Evolutionary conservation across 23 tunicate genomes (phyloP).

Genomic region (Styela plicata): DNA sequence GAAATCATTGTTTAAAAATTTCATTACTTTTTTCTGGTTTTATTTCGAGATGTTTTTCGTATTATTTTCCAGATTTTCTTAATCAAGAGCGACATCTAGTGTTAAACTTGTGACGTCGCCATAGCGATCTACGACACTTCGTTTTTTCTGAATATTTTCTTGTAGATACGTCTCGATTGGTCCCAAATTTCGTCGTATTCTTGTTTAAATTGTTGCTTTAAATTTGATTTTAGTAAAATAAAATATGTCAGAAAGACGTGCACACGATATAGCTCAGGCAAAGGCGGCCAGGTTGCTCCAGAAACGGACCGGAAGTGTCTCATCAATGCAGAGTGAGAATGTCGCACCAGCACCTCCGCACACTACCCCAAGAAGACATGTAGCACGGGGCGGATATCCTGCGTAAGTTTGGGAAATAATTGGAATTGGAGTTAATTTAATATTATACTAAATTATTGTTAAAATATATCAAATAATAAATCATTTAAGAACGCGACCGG

Average conservation of each 20-base stretch:
- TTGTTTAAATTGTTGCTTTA: too few relatives aligned
- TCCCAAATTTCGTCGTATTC: not conserved
- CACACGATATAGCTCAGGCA: slow-evolving; percentile 81
- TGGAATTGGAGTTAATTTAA: too few relatives aligned
- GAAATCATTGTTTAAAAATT: too few relatives aligned
- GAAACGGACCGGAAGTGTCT: slow-evolving; percentile 81
- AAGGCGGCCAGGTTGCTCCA: slow-evolving; percentile 75
- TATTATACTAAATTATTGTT: too few relatives aligned
- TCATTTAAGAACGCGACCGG: too few relatives aligned
- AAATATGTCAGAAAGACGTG: slow-evolving; percentile 54
- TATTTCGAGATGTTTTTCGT: too few relatives aligned
- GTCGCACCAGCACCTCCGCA: slow-evolving; percentile 30
- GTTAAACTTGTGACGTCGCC: not conserved
- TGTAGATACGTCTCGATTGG: not conserved
- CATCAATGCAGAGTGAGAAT: slow-evolving; percentile 80
- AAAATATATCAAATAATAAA: too few relatives aligned
- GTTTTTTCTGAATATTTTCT: not conserved
- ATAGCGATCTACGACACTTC: not conserved
- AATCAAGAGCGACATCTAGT: not conserved
- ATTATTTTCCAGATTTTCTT: too few relatives aligned
- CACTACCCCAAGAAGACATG: slow-evolving; percentile 26
- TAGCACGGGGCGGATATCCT: slow-evolving; percentile 61
- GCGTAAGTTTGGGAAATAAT: too few relatives aligned
- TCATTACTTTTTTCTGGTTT: too few relatives aligned
- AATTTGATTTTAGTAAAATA: not conserved